Evolutionary conservation across 2,113 vertebrate species (phyloP), one percentile per base, ranked within the genome.

Genomic region (Pteropus alecto): DNA sequence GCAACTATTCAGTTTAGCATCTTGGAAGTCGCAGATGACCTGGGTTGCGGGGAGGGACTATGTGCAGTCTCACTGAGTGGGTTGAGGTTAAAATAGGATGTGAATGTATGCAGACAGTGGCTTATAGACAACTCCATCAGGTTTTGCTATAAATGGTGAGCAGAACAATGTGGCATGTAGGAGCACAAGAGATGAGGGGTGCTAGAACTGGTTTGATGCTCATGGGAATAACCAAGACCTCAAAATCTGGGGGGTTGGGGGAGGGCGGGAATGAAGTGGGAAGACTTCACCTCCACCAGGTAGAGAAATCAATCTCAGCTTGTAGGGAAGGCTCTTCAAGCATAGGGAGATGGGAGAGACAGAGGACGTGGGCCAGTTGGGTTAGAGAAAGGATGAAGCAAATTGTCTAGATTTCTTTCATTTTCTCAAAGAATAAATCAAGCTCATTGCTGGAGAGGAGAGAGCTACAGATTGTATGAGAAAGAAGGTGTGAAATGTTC

Each of bases 371-470:
- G 35, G 24, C 46, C 30, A 38, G n/a, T 4, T 35, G 46, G 46
- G 7, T 24, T 48, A 14, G 16, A 4, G 67, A 16, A n/a, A 83
- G n/a, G n/a, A 60, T 35, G 41, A 77, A 51, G 13, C 11, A 15
- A 24, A 3, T 58, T 74, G 38, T 65, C 48, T 35, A 35, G 11
- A 28, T 28, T 63, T 12, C 8, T 65, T 3, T 65, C 24, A 38
- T 67, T 82, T 92, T 76, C 58, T 74, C 60, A 7, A 13, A 74
- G 38, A 91, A 43, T 70, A 61, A 92, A 60, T 38, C 70, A 38
- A 56, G 14, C 30, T 88, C 61, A 4, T 63, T 35, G 26, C 28
- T 35, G 35, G 61, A 96, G 24, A 54, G 11, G 43, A 87, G 24
- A 77, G 33, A 67, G 46, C 56, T 54, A 18, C 7, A 87, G n/a